phyloP scores from a whole-genome alignment of 2,113 vertebrate species.

The Eleginops maclovinus region DNA sequence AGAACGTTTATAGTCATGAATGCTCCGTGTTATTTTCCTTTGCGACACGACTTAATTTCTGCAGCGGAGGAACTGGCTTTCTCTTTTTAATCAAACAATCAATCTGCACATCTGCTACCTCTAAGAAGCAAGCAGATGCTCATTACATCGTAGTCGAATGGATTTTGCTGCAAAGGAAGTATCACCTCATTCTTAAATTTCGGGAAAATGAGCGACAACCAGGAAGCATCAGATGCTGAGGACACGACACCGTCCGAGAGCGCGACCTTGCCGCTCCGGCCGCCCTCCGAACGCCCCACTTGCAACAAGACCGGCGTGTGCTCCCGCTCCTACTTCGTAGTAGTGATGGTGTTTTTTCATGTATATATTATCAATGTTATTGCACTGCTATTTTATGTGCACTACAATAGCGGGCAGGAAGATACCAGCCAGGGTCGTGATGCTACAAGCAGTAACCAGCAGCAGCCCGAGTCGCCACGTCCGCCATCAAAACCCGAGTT shows the following conservation, averaged over 20 bases:
- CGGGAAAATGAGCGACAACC: slow-evolving; percentile 72
- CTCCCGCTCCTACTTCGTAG: slow-evolving; percentile 95
- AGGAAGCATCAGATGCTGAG: slow-evolving; percentile 54
- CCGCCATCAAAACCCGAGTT: slow-evolving; percentile 58
- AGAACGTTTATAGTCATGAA: neutral
- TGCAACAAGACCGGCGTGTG: slow-evolving; percentile 88
- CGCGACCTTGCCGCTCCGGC: slow-evolving; percentile 65
- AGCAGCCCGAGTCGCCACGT: slow-evolving; percentile 43
- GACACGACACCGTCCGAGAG: slow-evolving; percentile 49
- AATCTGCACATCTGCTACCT: slow-evolving; percentile 11
- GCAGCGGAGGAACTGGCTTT: neutral
- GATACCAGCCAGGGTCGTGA: slow-evolving; percentile 54
- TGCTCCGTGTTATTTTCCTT: neutral
- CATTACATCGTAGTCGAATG: slow-evolving; percentile 13
- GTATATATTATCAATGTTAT: slow-evolving; percentile 96
- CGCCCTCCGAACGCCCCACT: slow-evolving; percentile 80
- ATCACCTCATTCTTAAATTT: neutral
- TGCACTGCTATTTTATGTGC: slow-evolving; percentile 92
- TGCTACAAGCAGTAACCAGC: slow-evolving; percentile 45
- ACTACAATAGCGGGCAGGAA: slow-evolving; percentile 89
- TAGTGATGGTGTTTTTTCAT: slow-evolving; percentile 95
- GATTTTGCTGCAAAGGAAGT: slow-evolving; percentile 1
- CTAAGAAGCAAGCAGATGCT: neutral
- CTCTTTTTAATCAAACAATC: slow-evolving; percentile 6
- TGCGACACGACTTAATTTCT: slow-evolving; percentile 5